phyloP scores from a whole-genome alignment of 2,888 invertebrate genomes.

The Sthenelais limicola region DNA sequence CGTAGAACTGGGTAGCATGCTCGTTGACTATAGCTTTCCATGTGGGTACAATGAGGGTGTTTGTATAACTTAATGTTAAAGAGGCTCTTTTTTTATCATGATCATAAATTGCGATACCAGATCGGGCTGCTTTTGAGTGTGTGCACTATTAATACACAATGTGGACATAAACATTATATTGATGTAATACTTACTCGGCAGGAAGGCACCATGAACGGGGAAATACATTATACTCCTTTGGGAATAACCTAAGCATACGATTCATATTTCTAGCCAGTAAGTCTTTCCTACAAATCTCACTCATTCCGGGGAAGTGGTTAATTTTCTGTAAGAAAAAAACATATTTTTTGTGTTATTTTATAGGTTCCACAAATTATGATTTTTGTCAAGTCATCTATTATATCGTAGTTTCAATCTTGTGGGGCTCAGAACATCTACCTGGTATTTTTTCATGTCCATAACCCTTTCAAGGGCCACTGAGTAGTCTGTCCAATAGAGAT shows the following conservation, averaged over 20 bases:
- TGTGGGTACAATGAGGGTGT: too few relatives aligned
- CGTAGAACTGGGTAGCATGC: too few relatives aligned
- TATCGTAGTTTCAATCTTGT: neutral
- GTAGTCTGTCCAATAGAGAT: slow-evolving; percentile 91
- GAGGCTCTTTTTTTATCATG: too few relatives aligned
- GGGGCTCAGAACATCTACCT: slow-evolving; percentile 63
- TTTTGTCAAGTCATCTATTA: neutral
- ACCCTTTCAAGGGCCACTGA: slow-evolving; percentile 88
- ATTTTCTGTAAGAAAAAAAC: slow-evolving; percentile 79
- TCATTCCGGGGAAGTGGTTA: slow-evolving; percentile 94
- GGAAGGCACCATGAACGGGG: slow-evolving; percentile 96
- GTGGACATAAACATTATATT: neutral
- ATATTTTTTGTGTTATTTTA: neutral
- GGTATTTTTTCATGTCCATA: slow-evolving; percentile 91
- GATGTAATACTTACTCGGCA: slow-evolving; percentile 82
- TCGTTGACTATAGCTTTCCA: too few relatives aligned
- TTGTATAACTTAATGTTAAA: too few relatives aligned
- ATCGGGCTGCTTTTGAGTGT: too few relatives aligned
- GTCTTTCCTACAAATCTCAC: slow-evolving; percentile 91
- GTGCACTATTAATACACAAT: neutral
- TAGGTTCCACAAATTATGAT: neutral
- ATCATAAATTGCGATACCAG: too few relatives aligned
- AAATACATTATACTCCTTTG: slow-evolving; percentile 91
- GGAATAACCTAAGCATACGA: slow-evolving; percentile 89
- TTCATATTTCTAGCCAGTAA: slow-evolving; percentile 89